Conservation (phyloP, 2,888 invertebrate species). For the Cheilosia grossa region DNA sequence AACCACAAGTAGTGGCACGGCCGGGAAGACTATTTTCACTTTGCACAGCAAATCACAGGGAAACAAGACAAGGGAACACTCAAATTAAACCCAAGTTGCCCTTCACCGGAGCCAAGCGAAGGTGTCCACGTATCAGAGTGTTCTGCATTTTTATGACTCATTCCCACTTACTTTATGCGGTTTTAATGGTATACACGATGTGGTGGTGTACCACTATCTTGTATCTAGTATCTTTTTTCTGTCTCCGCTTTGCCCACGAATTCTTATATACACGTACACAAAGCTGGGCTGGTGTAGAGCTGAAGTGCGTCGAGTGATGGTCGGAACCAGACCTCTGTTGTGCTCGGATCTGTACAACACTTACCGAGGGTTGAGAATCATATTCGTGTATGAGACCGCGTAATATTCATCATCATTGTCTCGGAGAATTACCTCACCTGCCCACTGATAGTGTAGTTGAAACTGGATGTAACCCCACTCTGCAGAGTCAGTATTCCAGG, state of each 20-base stretch:
- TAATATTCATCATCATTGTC: conserved; percentile 29
- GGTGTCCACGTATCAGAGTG: conserved; percentile 25
- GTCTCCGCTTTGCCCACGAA: conserved; percentile 4
- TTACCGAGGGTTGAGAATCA: conserved; percentile 8
- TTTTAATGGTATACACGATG: conserved; percentile 47
- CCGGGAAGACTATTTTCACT: conserved; percentile 19
- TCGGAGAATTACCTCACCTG: conserved; percentile 27
- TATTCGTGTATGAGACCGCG: background rate
- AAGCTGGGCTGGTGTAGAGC: background rate
- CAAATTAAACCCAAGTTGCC: conserved; percentile 20
- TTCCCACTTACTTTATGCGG: conserved; percentile 50
- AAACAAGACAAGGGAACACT: conserved; percentile 11
- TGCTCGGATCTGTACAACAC: conserved; percentile 8
- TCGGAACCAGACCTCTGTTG: conserved; percentile 1
- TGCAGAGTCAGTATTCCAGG: conserved; percentile 12
- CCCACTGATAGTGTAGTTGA: too few relatives aligned
- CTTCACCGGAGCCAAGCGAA: conserved; percentile 23
- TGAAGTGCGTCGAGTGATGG: conserved; percentile 22
- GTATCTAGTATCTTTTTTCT: conserved; percentile 43
- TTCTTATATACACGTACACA: conserved; percentile 13
- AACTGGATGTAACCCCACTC: conserved; percentile 4
- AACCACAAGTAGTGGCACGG: background rate
- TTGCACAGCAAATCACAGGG: conserved; percentile 40
- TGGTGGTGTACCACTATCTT: conserved; percentile 46
- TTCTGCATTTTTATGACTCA: conserved; percentile 52